Conservation (phyloP, 2,113 vertebrate genomes). For the Lepidothrix coronata region DNA sequence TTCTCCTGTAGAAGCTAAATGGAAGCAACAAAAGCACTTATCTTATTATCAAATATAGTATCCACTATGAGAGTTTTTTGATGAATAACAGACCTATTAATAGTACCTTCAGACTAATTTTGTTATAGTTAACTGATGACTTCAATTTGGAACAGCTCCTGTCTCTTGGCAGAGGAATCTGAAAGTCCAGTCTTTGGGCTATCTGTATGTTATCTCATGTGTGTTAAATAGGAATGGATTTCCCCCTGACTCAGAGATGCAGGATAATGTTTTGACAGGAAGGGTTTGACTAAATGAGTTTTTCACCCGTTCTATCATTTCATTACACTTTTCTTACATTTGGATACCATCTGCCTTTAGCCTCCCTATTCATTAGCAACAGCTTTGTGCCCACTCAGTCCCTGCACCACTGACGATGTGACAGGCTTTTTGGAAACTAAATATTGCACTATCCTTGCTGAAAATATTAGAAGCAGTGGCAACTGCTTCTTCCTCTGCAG, state of each 20-base stretch:
- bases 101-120: not conserved
- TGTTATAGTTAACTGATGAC: not conserved
- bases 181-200: not conserved
- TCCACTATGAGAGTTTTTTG: not conserved
- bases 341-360: not conserved
- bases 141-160: not conserved
- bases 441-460: not conserved
- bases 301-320: not conserved
- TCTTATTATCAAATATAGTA: not conserved
- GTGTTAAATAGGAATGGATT: not conserved
- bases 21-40: not conserved
- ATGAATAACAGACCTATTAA: not conserved
- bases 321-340: not conserved
- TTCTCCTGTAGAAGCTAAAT: not conserved
- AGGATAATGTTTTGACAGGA: not conserved
- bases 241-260: not conserved
- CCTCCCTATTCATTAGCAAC: not conserved
- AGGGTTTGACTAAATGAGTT: not conserved
- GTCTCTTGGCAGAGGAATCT: not conserved
- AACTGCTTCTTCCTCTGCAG: not conserved
- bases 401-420: not conserved
- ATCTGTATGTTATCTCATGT: not conserved
- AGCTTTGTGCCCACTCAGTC: not conserved
- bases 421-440: conserved; percentile 3
- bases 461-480: not conserved